These are phyloP conservation scores for Dascillus cervinus DNA, from an alignment of 2,888 invertebrate species.

Conservation along the genomic window DNA sequence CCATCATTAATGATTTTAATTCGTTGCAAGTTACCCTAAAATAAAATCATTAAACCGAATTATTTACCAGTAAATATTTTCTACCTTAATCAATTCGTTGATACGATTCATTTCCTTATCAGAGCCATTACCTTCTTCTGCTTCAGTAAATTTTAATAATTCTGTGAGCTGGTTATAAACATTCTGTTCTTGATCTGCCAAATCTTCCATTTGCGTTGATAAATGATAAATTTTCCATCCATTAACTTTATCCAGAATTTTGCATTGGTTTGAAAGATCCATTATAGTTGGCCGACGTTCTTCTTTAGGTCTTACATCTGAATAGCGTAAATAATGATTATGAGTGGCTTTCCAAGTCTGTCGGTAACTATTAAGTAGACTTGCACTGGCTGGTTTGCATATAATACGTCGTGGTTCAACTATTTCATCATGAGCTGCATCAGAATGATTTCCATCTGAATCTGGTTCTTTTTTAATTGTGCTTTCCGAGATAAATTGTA, in stretches of 20 bases:
- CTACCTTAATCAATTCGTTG: slow-evolving; percentile 59
- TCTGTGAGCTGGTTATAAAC: slow-evolving; percentile 41
- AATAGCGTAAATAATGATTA: slow-evolving; percentile 66
- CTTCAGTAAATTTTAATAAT: slow-evolving; percentile 38
- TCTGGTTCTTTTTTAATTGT: slow-evolving; percentile 40
- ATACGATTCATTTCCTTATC: slow-evolving; percentile 40
- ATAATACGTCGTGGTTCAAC: slow-evolving; percentile 28
- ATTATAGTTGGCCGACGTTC: slow-evolving; percentile 79
- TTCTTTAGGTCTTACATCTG: slow-evolving; percentile 82
- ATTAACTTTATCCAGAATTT: slow-evolving; percentile 78
- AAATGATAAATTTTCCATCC: slow-evolving; percentile 95
- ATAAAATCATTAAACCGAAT: slow-evolving; percentile 3
- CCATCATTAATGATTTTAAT: slow-evolving; percentile 90
- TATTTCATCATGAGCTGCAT: slow-evolving; percentile 35
- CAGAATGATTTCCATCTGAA: slow-evolving; percentile 35
- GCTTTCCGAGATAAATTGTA: slow-evolving; percentile 54
- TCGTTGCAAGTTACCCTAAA: slow-evolving; percentile 89
- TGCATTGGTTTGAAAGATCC: slow-evolving; percentile 82
- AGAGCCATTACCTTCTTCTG: slow-evolving; percentile 33
- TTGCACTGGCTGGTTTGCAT: slow-evolving; percentile 40
- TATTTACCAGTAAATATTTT: slow-evolving; percentile 5
- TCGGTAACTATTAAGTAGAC: slow-evolving; percentile 56
- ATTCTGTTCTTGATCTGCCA: slow-evolving; percentile 52
- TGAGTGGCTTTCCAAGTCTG: slow-evolving; percentile 65
- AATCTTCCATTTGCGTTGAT: slow-evolving; percentile 86